Base-by-base conservation (phyloP, 2,797 vertebrate genomes). In the Triplophysa bombifrons region DNA sequence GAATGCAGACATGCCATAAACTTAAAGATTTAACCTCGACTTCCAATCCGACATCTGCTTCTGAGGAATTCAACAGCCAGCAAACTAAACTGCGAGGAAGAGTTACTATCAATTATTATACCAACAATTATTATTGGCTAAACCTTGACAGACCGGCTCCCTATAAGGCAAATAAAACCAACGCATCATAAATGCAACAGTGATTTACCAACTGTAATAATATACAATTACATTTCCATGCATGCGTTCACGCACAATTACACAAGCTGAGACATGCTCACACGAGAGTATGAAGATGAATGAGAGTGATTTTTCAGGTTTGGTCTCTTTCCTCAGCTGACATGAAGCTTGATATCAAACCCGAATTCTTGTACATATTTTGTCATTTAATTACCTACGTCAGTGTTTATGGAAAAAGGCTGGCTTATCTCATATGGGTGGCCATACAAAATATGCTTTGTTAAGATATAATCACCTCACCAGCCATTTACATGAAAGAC, bases 121-220 rank as follows among this genome's bases (percentile, higher is more conserved):
- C 25, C 25, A 27, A 41, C 17, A 8, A 12, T 56, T 3, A 22
- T 61, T 78, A 65, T 65, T 65, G 60, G 11, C 20, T 72, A 72
- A 78, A 65, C 22, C 38, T 19, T 67, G 38, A 67, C 38, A 22
- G n/a, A 25, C 66, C 20, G 8, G 17, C 8, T 75, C 60, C 56
- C 48, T 55, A 51, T 46, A 66, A 30, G 17, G 19, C 55, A 55
- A 41, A 73, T 55, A 53, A 74, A 85, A 71, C 17, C 38, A 38
- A 48, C 14, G 38, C 76, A 63, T 82, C 17, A 67, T 81, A 82
- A 82, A 78, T 22, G 22, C 48, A 83, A 64, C 34, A 58, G 13
- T 80, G 25, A 74, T 80, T 73, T 74, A 72, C 58, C 66, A 73
- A 34, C 65, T 65, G 34, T 64, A 34, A 38, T 46, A 73, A 73